Evolutionary conservation across 1,140 invertebrate genomes (phyloP).

Genomic region (Trachymyrmex cornetzi): DNA sequence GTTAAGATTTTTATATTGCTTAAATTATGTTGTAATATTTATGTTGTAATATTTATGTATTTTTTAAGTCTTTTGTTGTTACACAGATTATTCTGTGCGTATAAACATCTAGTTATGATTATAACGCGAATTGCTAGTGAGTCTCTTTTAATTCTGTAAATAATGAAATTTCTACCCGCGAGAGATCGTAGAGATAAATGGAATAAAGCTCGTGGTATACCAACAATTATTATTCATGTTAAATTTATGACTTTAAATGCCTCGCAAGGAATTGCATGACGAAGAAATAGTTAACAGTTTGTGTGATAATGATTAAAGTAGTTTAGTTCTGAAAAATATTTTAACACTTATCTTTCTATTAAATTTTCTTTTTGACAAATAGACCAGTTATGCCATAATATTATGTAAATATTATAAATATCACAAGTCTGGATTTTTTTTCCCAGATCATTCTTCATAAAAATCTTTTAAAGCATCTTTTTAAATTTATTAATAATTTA

Average conservation of each 20-base stretch:
- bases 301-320: background rate
- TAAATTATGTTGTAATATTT: background rate
- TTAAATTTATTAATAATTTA: slow-evolving; percentile 1
- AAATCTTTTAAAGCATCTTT: background rate
- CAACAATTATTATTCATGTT: slow-evolving; percentile 4
- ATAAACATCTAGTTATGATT: background rate
- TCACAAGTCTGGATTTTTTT: background rate
- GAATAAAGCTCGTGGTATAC: slow-evolving; percentile 1
- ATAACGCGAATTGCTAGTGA: background rate
- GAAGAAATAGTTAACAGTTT: background rate
- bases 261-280: background rate
- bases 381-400: background rate
- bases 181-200: slow-evolving; percentile 24
- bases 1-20: background rate
- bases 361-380: slow-evolving; percentile 3
- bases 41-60: background rate
- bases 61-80: slow-evolving; percentile 17
- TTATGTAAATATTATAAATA: background rate
- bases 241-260: slow-evolving; percentile 27
- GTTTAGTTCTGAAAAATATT: background rate
- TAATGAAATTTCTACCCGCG: background rate
- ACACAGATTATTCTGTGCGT: background rate
- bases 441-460: too few species aligned
- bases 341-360: background rate
- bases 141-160: slow-evolving; percentile 19